Conservation (phyloP, 2,113 vertebrate genomes). For the Psittacus erithacus region DNA sequence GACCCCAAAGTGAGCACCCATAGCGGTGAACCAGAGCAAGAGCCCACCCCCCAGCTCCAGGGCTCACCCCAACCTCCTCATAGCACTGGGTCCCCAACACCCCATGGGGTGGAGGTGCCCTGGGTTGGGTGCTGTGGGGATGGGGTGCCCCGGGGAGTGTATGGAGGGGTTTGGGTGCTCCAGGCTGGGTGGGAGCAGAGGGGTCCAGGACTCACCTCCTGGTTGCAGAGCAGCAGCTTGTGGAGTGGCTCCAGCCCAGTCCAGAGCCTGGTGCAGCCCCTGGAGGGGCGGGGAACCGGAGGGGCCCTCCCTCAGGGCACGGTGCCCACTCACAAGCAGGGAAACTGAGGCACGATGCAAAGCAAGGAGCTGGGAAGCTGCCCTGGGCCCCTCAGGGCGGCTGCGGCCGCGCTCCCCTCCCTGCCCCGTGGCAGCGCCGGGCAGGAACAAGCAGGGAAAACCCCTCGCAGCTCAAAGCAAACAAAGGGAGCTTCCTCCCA, state of each 20-base stretch:
- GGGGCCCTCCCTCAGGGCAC: slow-evolving; percentile 1
- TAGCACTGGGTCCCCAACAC: rapidly evolving
- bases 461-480: neutral
- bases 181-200: neutral
- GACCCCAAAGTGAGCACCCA: neutral
- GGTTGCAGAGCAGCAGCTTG: neutral
- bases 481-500: slow-evolving; percentile 36
- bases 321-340: rapidly evolving
- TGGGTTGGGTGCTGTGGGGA: neutral
- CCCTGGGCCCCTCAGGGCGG: neutral
- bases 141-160: neutral
- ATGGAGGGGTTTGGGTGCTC: rapidly evolving
- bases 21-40: rapidly evolving
- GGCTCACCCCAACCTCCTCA: rapidly evolving
- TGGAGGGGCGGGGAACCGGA: neutral
- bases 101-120: rapidly evolving
- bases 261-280: neutral
- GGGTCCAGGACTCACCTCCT: slow-evolving; percentile 1
- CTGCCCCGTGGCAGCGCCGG: neutral
- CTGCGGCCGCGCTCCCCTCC: neutral
- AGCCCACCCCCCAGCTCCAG: neutral
- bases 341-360: slow-evolving; percentile 1
- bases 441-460: neutral
- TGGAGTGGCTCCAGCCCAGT: neutral
- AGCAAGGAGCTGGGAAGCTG: no score